A percentile compares a stretch with the other conserved stretches of the same genome.
These are phyloP conservation scores for Rhopalosiphum padi DNA, from an alignment of 1,140 invertebrate species.

Conservation along the genomic window DNA sequence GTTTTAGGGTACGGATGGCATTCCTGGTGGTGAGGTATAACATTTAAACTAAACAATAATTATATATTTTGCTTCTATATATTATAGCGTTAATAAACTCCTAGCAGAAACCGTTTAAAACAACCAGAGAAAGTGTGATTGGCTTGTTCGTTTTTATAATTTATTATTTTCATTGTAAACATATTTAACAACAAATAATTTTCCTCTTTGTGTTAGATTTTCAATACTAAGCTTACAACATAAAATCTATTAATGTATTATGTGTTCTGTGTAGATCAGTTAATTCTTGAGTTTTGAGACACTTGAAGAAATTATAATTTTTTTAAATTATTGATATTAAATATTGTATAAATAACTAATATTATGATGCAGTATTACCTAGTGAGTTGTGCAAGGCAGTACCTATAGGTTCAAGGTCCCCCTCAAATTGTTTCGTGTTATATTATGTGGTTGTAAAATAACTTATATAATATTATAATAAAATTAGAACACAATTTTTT, in stretches of 20 bases:
- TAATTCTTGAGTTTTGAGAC: no score
- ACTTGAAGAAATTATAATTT: background rate
- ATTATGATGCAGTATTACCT: background rate
- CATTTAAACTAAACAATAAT: constrained; percentile 47
- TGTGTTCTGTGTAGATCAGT: no score
- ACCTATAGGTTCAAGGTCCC: no score
- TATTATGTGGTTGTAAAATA: no score
- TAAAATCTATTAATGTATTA: background rate
- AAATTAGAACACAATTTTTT: no score
- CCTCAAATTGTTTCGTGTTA: no score
- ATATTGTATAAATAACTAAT: background rate
- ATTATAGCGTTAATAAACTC: background rate
- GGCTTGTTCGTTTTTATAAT: background rate
- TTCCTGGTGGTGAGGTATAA: constrained; percentile 85
- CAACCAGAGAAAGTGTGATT: background rate
- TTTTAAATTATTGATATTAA: background rate
- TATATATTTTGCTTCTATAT: background rate
- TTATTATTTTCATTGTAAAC: background rate
- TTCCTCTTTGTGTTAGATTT: background rate
- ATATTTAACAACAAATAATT: background rate
- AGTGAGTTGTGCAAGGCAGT: no score
- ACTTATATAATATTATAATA: no score
- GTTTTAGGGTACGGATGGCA: constrained; percentile 86
- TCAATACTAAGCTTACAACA: background rate
- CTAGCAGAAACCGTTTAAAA: background rate